A percentile compares a stretch with the other conserved stretches of the same genome.
Evolutionary conservation across 1,140 invertebrate genomes (phyloP).

Genomic region (Scaptomyza pallida): DNA sequence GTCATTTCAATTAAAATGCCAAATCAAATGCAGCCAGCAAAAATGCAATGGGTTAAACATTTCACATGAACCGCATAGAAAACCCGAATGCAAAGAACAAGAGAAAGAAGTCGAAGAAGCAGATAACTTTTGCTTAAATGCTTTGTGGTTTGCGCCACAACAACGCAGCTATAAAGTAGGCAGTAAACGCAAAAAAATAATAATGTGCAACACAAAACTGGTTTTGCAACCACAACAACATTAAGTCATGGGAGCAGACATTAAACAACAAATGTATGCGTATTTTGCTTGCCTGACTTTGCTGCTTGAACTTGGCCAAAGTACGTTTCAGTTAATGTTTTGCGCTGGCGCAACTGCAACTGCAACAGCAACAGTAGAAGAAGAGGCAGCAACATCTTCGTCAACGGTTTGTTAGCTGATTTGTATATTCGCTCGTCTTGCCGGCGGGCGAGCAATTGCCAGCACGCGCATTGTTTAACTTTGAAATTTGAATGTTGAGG

Average conservation of each 20-base stretch:
- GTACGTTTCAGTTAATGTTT: conserved; percentile 26
- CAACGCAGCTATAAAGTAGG: conserved; percentile 1
- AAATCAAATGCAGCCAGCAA: conserved; percentile 25
- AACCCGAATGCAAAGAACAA: conserved; percentile 11
- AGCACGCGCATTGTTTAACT: conserved; percentile 54
- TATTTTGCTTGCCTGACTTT: conserved; percentile 43
- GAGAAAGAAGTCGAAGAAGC: neutral
- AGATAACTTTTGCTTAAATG: conserved; percentile 65
- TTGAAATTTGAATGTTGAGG: conserved; percentile 67
- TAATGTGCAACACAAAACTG: too few species aligned
- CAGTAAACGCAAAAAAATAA: conserved; percentile 19
- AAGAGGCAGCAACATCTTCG: neutral
- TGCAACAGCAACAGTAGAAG: conserved; percentile 20
- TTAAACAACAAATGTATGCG: conserved; percentile 13
- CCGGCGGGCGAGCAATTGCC: conserved; percentile 13
- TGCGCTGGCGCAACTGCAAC: conserved; percentile 36
- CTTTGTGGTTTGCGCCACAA: conserved; percentile 57
- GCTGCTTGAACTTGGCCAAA: conserved; percentile 72
- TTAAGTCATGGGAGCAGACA: conserved; percentile 16
- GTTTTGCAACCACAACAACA: conserved; percentile 32
- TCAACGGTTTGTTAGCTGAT: conserved; percentile 41
- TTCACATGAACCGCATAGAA: conserved; percentile 51
- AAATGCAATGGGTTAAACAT: conserved; percentile 7
- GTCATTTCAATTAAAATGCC: conserved; percentile 74
- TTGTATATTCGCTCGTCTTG: conserved; percentile 28